These are phyloP conservation scores for Lepeophtheirus nordmannii DNA, from an alignment of 2,888 invertebrate genomes.

Conservation along the genomic window DNA sequence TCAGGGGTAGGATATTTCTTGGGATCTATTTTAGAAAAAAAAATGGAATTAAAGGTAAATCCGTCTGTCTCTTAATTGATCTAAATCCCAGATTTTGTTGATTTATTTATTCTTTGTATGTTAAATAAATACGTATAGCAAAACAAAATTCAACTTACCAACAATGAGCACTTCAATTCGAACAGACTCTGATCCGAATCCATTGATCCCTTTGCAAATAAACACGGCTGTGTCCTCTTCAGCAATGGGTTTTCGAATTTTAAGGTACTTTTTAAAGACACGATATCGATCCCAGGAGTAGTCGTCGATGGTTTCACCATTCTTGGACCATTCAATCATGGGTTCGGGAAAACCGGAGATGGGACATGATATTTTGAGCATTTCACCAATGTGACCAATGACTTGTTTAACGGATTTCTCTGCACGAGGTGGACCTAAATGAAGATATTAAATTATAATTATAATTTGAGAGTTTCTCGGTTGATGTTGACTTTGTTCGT, in stretches of 20 bases:
- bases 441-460: too few species aligned
- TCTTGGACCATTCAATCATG: constrained; percentile 23
- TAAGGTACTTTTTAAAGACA: background rate
- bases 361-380: constrained; percentile 16
- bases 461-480: background rate
- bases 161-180: constrained; percentile 13
- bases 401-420: constrained; percentile 1
- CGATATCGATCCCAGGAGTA: constrained; percentile 16
- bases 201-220: constrained; percentile 21
- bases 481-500: too few species aligned
- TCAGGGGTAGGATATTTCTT: background rate
- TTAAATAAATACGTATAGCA: background rate
- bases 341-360: constrained; percentile 16
- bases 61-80: background rate
- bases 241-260: constrained; percentile 15
- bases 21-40: background rate
- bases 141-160: background rate
- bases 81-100: background rate
- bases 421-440: constrained; percentile 21
- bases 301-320: constrained; percentile 16
- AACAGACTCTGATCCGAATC: constrained; percentile 14
- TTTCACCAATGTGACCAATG: constrained; percentile 12
- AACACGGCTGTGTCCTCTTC: constrained; percentile 20
- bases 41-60: background rate
- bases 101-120: background rate